A percentile compares a stretch with the other conserved stretches of the same genome.
phyloP scores from a whole-genome alignment of 2,113 vertebrate genomes.

The Cebidichthys violaceus region DNA sequence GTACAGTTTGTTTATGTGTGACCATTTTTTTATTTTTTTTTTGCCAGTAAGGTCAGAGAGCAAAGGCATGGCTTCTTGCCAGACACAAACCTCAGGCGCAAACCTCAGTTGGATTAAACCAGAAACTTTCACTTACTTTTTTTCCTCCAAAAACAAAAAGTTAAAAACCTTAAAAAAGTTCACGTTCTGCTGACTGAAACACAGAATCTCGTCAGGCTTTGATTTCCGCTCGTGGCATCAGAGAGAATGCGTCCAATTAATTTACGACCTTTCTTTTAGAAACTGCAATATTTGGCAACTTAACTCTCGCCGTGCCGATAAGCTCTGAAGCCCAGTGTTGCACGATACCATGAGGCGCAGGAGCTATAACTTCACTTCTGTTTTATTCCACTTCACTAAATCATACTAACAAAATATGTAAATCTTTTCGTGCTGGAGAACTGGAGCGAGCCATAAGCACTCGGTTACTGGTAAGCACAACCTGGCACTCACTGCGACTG shows the following conservation, averaged over 20 bases:
- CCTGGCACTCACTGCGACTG: conserved; percentile 11
- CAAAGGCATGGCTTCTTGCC: conserved; percentile 36
- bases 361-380: not conserved
- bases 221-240: conserved; percentile 1
- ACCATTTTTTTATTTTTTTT: not conserved
- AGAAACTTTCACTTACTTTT: conserved; percentile 2
- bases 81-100: conserved; percentile 17
- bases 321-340: not conserved
- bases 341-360: not conserved
- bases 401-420: not conserved
- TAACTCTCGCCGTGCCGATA: not conserved
- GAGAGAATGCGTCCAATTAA: not conserved
- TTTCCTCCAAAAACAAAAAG: not conserved
- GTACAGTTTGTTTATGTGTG: not conserved
- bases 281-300: conserved; percentile 2
- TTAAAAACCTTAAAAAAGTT: conserved; percentile 4
- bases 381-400: not conserved
- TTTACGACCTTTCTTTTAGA: conserved; percentile 5
- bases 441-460: conserved; percentile 7
- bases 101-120: conserved; percentile 25
- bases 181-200: conserved; percentile 1
- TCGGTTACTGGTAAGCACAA: conserved; percentile 10
- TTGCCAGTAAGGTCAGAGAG: conserved; percentile 29
- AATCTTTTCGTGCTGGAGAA: not conserved
- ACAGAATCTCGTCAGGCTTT: not conserved